A percentile compares a stretch with the other conserved stretches of the same genome.
Conservation (phyloP, 37 sponge, comb jelly and placozoan genomes). For the Mnemiopsis leidyi region DNA sequence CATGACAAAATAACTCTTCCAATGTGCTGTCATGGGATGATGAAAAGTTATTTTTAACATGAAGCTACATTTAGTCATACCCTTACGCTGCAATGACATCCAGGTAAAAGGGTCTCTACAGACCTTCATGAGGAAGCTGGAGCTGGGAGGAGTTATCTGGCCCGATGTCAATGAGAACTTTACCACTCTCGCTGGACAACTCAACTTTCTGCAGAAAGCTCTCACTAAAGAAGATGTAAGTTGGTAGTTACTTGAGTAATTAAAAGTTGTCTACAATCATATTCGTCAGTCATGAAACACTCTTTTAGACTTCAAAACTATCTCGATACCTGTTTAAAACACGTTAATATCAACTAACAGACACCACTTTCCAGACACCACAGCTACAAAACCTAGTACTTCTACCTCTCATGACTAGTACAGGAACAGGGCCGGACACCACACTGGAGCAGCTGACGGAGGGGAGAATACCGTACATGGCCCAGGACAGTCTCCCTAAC, state of each 20-base stretch:
- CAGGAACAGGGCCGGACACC: conserved; percentile 32
- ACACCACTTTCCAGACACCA: neutral
- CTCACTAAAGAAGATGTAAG: conserved; percentile 50
- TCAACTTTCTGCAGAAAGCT: conserved; percentile 52
- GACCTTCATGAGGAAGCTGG: conserved; percentile 61
- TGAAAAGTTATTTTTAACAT: too few relatives aligned
- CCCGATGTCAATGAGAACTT: conserved; percentile 65
- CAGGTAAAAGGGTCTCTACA: conserved; percentile 61
- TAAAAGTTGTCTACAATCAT: neutral
- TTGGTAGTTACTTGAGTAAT: neutral
- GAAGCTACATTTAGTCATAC: too few relatives aligned
- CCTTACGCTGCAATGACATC: too few relatives aligned
- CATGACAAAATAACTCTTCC: too few relatives aligned
- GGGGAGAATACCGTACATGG: conserved; percentile 36
- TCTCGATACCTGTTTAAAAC: neutral
- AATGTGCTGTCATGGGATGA: too few relatives aligned
- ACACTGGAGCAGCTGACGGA: conserved; percentile 57
- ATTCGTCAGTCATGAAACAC: too few relatives aligned
- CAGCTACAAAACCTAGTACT: conserved; percentile 57
- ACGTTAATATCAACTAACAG: too few relatives aligned
- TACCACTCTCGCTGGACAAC: conserved; percentile 51
- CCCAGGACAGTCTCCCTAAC: conserved; percentile 54
- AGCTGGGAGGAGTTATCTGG: conserved; percentile 42
- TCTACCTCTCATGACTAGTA: conserved; percentile 22
- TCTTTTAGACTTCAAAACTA: neutral